Percentiles rank a stretch among this genome's conserved stretches.
These are phyloP conservation scores for Thereva unica DNA, from an alignment of 2,888 invertebrate species.

Conservation along the genomic window DNA sequence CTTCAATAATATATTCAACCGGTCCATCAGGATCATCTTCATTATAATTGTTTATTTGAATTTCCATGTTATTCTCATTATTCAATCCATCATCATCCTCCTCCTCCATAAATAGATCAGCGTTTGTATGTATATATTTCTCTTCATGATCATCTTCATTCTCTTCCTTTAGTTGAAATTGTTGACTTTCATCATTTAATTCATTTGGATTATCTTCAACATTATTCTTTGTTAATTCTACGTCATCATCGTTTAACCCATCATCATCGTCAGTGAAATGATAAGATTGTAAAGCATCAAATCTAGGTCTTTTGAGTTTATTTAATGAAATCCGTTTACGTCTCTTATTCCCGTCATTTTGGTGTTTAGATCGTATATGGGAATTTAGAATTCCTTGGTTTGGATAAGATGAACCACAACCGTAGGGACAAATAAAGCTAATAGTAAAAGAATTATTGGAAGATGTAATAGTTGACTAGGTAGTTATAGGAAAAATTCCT, in stretches of 20 bases:
- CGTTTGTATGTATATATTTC: no score
- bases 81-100: not conserved
- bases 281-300: constrained; percentile 5
- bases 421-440: constrained; percentile 38
- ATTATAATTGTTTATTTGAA: not conserved
- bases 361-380: constrained; percentile 36
- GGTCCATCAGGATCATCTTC: constrained; percentile 23
- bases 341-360: constrained; percentile 16
- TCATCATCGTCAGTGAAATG: constrained; percentile 40
- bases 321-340: not conserved
- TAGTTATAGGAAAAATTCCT: not conserved
- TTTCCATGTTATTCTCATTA: not conserved
- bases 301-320: not conserved
- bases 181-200: not conserved
- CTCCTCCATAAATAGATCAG: not conserved
- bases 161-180: no score
- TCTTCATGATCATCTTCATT: no score
- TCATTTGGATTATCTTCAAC: not conserved
- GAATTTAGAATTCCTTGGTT: constrained; percentile 38
- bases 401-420: constrained; percentile 35
- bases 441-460: constrained; percentile 2
- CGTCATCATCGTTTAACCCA: constrained; percentile 34
- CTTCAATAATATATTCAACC: constrained; percentile 5
- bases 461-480: not conserved
- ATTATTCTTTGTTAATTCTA: constrained; percentile 27